Evolutionary conservation across 2,888 invertebrate species (phyloP), one percentile per base, ranked within the genome.

Genomic region (Plebejus anna): DNA sequence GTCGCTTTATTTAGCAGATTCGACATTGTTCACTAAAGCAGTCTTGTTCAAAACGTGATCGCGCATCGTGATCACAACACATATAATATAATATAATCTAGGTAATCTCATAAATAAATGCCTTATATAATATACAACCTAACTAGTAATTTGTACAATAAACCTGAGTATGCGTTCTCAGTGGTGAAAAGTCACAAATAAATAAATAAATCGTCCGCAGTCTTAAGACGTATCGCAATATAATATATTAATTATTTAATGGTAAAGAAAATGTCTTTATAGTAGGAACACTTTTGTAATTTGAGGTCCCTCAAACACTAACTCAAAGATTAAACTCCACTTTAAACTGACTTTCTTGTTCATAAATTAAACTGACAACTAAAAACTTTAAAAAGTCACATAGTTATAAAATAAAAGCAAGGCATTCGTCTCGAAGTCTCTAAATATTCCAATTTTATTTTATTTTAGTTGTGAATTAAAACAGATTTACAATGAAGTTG

Each of bases 71-170:
- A 91, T 92, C 92, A 92, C 92, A 91, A 90, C 90, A 91, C 87
- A 90, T 82, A 87, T 86, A 87, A 87, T 86, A 87, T 86, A 88
- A 84, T 88, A 85, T 85, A 83, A 86, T 88, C 90, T 91, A 91
- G 88, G 87, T 94, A 92, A 94, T 94, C 92, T 94, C 93, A 94
- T 94, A 93, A 94, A 93, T 92, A 92, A 87, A 88, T 84, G 86
- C 85, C 84, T 92, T 90, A 83, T 78, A 87, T 90, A 90, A 82
- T 81, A 82, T 86, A 87, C 88, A 81, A 83, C 81, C 86, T 90
- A 90, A 82, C 87, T 90, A 90, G 89, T 90, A 92, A 92, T 93
- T 94, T 94, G 93, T 94, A 94, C 92, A 94, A 90, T 89, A 86
- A 85, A 86, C 89, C 89, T 88, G 90, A 89, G 87, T 87, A 76